Base-by-base conservation (phyloP, 2,113 vertebrate species). In the Nothocercus julius region DNA sequence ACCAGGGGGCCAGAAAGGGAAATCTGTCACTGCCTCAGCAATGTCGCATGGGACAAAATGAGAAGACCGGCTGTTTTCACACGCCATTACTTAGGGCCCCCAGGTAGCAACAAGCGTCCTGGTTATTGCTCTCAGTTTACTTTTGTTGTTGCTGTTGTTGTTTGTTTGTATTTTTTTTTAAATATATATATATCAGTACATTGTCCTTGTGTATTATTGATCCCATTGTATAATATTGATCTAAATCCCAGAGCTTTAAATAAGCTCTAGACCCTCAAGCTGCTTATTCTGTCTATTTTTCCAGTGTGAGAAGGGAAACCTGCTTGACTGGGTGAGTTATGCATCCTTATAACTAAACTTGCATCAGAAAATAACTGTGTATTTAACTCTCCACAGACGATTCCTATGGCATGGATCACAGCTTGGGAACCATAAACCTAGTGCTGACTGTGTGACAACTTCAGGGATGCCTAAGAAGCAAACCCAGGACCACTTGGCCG, bases 261-360 rank as follows among this genome's bases (percentile, higher is more conserved):
- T 49, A 47, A 18, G 32, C 18, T 68, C 54, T 18, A 28, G 5
- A 44, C 16, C 15, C 22, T 18, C 1, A 0, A 15, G 76, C 63
- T 54, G 42, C 44, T 32, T 66, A 7, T 77, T 81, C 25, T 62
- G 9, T 32, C 36, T 16, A 63, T 38, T 81, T 91, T 69, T 62
- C 45, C 22, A 44, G 6, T 4, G 0, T 12, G 42, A 6, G 7
- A 69, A 64, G n/a, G 42, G 47, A 73, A 93, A 59, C 1, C 0
- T 12, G 1, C 36, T 75, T 44, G 47, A 3, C 15, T 61, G 47
- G 24, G 38, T 56, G 64, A 86, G 25, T 10, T 74, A 19, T 7
- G 9, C 49, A 8, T 47, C 28, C 28, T 74, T 44, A 3, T 4
- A 56, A 38, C 61, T 51, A 40, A 82, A 73, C 28, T 56, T 59